Evolutionary conservation across 2,888 invertebrate species (phyloP), one percentile per base, ranked within the genome.

Genomic region (Coremacera marginata): DNA sequence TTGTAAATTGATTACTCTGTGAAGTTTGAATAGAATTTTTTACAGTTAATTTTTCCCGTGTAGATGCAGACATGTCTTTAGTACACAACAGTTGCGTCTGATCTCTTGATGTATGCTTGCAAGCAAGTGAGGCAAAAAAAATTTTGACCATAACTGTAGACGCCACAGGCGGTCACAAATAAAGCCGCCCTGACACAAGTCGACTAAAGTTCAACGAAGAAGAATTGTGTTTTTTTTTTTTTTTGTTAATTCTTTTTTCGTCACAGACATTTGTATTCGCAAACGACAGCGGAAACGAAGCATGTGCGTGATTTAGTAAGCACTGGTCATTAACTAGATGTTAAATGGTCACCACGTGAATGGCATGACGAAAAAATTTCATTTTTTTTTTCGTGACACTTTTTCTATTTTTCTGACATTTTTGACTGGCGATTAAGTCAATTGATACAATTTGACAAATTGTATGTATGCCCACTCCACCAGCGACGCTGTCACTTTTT

Each of bases 381-480:
- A 2, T 44, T 44, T 44, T 44, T 44, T 44, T 3, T 44, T 11
- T 44, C 44, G 14, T 57, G 22, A 16, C 60, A 60, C 14, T 27
- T 60, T 60, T 27, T 55, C 55, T 22, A 19, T 55, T 55, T 22
- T 22, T 0, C 19, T 16, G 14, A 60, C 60, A 22, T 60, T 60
- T 25, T 27, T 22, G 60, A 60, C 60, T 9, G 22, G 27, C 11
- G 60, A 60, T 60, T 60, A 27, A 27, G 60, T 60, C 60, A 60
- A 60, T 60, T 60, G 60, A 60, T 25, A 60, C 27, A 60, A 60
- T 60, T 60, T 25, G 60, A 60, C 60, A 60, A 60, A 60, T 60
- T 60, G n/a, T n/a, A n/a, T n/a, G n/a, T 60, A 27, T 27, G 16
- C 22, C 27, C 27, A 2, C 60, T 9, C 25, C 60, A 16, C 16